Conservation (phyloP, 2,113 vertebrate species). For the Zootoca vivipara region DNA sequence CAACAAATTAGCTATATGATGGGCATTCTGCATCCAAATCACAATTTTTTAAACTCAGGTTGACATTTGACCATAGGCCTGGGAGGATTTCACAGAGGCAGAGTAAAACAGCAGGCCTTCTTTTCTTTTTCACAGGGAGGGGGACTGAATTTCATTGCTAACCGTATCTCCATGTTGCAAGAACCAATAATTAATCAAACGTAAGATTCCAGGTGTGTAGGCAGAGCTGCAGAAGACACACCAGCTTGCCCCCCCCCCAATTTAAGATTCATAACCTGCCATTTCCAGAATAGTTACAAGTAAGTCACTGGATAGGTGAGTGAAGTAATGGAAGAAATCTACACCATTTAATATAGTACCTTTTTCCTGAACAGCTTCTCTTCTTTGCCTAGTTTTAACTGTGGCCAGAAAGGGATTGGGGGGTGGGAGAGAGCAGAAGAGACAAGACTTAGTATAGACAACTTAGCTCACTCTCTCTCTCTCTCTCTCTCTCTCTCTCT, state of each 20-base stretch:
- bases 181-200: background rate
- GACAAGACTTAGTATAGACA: background rate
- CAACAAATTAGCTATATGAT: background rate
- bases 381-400: conserved; percentile 77
- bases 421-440: conserved; percentile 6
- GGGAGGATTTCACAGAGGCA: too few relatives aligned
- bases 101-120: too few relatives aligned
- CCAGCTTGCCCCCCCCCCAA: background rate
- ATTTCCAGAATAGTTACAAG: background rate
- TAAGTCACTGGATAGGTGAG: background rate
- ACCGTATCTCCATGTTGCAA: background rate
- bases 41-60: too few relatives aligned
- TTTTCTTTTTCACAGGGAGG: too few relatives aligned
- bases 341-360: conserved; percentile 53
- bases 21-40: too few relatives aligned
- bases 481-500: too few relatives aligned
- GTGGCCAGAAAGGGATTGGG: conserved; percentile 50
- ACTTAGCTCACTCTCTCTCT: too few relatives aligned
- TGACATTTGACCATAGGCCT: too few relatives aligned
- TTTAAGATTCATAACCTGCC: background rate
- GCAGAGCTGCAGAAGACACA: too few relatives aligned
- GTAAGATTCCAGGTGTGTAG: background rate
- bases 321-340: conserved; percentile 1
- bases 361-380: conserved; percentile 79
- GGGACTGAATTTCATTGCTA: too few relatives aligned